Percentiles rank a stretch among this genome's conserved stretches.
These are phyloP conservation scores for Phoenicopterus ruber DNA, from an alignment of 2,113 vertebrate genomes.

Conservation along the genomic window DNA sequence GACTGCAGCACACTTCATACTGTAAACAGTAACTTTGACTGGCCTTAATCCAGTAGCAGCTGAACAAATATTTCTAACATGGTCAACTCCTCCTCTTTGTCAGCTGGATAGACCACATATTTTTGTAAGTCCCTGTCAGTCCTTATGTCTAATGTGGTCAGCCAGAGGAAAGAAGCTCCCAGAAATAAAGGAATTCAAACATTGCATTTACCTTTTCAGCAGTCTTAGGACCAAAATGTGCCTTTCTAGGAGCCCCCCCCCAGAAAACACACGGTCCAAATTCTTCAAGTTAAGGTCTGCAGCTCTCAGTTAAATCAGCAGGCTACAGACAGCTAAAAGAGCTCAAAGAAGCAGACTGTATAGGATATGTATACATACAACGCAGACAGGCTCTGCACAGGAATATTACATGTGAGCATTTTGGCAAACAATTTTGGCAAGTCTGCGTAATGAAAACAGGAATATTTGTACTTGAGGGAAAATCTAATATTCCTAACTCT, in stretches of 20 bases:
- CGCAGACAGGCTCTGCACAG: background rate
- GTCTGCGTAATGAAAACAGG: background rate
- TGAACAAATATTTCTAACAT: slow-evolving; percentile 64
- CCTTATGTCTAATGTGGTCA: background rate
- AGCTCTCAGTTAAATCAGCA: background rate
- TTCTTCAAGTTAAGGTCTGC: background rate
- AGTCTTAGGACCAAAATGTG: background rate
- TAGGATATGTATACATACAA: background rate
- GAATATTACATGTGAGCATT: background rate
- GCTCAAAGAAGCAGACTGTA: background rate
- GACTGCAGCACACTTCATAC: background rate
- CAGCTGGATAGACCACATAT: slow-evolving; percentile 12
- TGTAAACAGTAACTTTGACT: slow-evolving; percentile 32
- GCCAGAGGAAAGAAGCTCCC: background rate
- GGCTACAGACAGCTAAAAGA: background rate
- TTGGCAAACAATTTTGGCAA: background rate
- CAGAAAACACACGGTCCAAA: background rate
- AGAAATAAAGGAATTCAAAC: background rate
- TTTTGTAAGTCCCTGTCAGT: background rate
- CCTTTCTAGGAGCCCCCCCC: background rate
- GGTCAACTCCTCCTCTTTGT: slow-evolving; percentile 7
- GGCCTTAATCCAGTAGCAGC: slow-evolving; percentile 59
- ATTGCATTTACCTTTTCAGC: background rate
- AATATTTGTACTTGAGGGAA: background rate
- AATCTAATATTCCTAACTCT: background rate